Conservation (phyloP, 2,113 vertebrate species). For the Varanus komodoensis region DNA sequence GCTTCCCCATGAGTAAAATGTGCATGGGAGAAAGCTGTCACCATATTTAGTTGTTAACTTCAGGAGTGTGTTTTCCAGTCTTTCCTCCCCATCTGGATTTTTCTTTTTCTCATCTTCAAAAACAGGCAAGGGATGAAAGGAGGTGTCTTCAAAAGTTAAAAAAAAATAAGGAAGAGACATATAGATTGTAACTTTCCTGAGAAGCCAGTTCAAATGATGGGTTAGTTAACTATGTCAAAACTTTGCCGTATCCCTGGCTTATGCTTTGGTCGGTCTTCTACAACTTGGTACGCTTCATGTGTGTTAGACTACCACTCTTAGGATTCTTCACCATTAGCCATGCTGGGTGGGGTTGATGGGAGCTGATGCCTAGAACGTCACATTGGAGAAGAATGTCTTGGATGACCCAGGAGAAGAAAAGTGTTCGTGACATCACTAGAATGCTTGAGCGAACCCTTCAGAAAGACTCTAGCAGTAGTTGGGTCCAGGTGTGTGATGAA, state of each 20-base stretch:
- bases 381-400: too few species aligned
- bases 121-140: background rate
- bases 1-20: background rate
- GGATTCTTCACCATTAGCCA: too few species aligned
- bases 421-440: background rate
- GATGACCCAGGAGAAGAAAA: background rate
- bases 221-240: background rate
- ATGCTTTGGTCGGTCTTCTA: too few species aligned
- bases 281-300: too few species aligned
- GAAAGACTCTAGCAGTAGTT: too few species aligned
- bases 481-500: background rate
- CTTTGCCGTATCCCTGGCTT: background rate
- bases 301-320: too few species aligned
- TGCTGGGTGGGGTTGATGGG: too few species aligned
- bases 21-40: background rate
- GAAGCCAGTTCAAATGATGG: background rate
- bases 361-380: too few species aligned
- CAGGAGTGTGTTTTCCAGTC: background rate
- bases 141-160: background rate
- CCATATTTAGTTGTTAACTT: background rate
- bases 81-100: slow-evolving; percentile 14
- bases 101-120: background rate
- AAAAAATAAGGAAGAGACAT: background rate
- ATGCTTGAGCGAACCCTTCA: background rate
- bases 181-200: background rate